Percentiles rank a stretch among this genome's conserved stretches.
Conservation (phyloP, 92 coral and sea anemone genomes). For the Porites cylindrica region DNA sequence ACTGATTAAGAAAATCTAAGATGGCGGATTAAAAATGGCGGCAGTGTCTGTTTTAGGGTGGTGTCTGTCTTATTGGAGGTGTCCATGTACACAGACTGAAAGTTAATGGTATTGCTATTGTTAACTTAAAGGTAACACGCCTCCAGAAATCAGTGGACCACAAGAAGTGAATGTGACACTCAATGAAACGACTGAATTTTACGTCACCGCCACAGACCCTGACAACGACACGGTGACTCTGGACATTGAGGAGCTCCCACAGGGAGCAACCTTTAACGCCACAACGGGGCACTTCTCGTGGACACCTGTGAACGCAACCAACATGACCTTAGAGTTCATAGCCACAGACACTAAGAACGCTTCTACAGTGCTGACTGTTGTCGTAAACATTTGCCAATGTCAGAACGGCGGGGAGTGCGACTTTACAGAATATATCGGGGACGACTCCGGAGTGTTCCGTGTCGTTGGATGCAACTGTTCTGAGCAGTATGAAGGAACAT, state of each 20-base stretch:
- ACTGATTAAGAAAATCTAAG: not conserved
- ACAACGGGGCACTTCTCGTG: conserved; percentile 48
- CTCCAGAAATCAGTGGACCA: conserved; percentile 73
- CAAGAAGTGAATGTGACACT: conserved; percentile 60
- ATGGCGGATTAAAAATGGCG: no score
- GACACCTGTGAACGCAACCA: conserved; percentile 51
- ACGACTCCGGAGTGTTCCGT: conserved; percentile 49
- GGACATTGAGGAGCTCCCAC: conserved; percentile 57
- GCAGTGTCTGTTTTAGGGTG: not conserved
- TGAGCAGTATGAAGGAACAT: conserved; percentile 64
- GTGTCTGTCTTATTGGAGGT: no score
- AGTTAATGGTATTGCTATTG: no score
- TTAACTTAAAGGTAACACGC: conserved; percentile 59
- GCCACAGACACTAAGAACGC: conserved; percentile 72
- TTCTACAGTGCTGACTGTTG: conserved; percentile 39
- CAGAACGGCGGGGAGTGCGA: conserved; percentile 64
- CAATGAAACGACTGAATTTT: conserved; percentile 22
- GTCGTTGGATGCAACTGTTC: conserved; percentile 74
- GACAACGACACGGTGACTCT: conserved; percentile 70
- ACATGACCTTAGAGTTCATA: conserved; percentile 51
- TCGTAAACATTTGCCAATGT: conserved; percentile 70
- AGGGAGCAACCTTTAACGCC: conserved; percentile 63
- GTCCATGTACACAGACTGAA: no score
- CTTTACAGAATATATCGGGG: conserved; percentile 43
- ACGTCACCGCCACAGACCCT: conserved; percentile 56